Base-by-base conservation (phyloP, 1,140 invertebrate genomes). In the Arctopsyche grandis region DNA sequence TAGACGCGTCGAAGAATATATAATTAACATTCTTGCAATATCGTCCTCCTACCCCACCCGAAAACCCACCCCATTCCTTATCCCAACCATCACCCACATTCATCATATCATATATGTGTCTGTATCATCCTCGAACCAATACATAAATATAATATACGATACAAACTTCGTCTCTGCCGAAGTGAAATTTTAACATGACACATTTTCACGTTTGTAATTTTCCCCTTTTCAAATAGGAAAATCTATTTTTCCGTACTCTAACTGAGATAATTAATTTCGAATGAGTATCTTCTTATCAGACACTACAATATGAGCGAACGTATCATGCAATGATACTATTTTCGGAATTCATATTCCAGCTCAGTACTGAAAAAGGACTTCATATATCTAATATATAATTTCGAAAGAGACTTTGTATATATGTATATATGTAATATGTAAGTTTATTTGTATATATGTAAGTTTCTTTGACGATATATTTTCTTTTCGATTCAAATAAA, bases 21-120 rank as follows among this genome's bases (percentile, higher is more conserved):
- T 76, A 76, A 76, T 76, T 76, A 76, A 76, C 74, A 76, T 76
- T 76, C 74, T 76, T 76, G 74, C 74, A 76, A 76, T 76, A 58
- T 66, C 52, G 63, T 22, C 63, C 24, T 19, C 1, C 21, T 22
- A 0, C 58, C n/a, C 16, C 58, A 4, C 63, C 48, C 44, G 12
- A 7, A 46, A 46, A 7, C 12, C 44, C 44, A n/a, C n/a, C n/a
- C n/a, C n/a, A n/a, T n/a, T 4, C 29, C 29, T 38, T 38, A 38
- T 38, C 29, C 29, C 29, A 38, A 38, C 29, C 29, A 38, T 38
- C 29, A 38, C 29, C 29, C 29, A 38, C 29, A 38, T 38, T 38
- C 29, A 38, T 38, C 29, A 38, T 38, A 1, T 38, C 29, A 1
- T 38, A 1, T 38, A 38, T 38, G 7, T 38, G 29, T 38, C n/a